Evolutionary conservation across 2,797 vertebrate species (phyloP), one percentile per base, ranked within the genome.

Genomic region (Protonibea diacanthus): DNA sequence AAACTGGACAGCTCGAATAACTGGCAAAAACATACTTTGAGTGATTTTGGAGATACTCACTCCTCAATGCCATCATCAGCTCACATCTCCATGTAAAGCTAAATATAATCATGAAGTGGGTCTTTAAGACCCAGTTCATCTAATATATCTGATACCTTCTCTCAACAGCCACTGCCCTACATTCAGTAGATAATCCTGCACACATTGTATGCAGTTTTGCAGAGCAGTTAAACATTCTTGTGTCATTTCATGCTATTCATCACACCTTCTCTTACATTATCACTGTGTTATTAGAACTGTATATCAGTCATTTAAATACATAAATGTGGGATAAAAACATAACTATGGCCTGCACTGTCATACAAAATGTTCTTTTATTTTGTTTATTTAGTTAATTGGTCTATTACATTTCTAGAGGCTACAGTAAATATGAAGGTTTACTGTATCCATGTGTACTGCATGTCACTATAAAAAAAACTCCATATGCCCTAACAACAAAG

Each of bases 381-480:
- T 65, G 11, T 33, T 8, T 33, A 33, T 33, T 33, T 2, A 33
- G 2, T 18, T 40, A 47, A 61, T 45, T 27, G 9, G 33, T 8
- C 33, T 33, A 33, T 33, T 33, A 7, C 27, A 13, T 25, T 45
- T 51, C 10, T 21, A 20, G 15, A n/a, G 42, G 11, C 3, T 14
- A 14, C 3, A 33, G 8, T 59, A 23, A 45, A 21, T 13, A 18
- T 42, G 20, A 62, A 23, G 38, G 20, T 45, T 21, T 63, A n/a
- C n/a, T n/a, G n/a, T n/a, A 27, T 72, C 18, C n/a, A 14, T 21
- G 38, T 64, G 15, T 53, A 48, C 2, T 12, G 5, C 5, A 2
- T 57, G 15, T 57, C 55, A 55, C 51, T 27, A 42, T 47, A 20
- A 6, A n/a, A 58, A 61, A 58, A 61, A 69, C 20, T 60, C 21